Conservation (phyloP, 2,797 vertebrate species). For the Hipposideros larvatus region DNA sequence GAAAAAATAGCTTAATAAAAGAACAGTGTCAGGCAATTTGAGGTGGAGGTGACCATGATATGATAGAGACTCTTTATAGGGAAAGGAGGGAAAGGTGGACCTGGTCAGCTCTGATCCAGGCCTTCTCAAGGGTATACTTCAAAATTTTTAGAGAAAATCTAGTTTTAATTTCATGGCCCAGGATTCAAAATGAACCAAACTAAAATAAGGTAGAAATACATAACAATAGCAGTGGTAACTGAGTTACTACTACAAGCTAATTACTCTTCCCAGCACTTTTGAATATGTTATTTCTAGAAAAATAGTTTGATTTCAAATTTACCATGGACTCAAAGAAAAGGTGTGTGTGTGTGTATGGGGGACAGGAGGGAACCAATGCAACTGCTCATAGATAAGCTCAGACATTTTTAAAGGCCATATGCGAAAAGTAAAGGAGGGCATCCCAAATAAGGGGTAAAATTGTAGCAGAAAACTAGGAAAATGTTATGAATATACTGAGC, state of each 20-base stretch:
- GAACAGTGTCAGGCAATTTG: not conserved
- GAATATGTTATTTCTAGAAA: slow-evolving; percentile 29
- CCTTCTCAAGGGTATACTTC: not conserved
- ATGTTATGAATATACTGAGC: not conserved
- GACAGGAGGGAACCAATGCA: accelerated
- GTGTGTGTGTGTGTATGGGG: too few species aligned
- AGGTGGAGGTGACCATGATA: not conserved
- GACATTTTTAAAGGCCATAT: slow-evolving; percentile 10
- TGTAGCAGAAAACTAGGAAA: not conserved
- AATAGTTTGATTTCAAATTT: not conserved
- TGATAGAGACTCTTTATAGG: not conserved
- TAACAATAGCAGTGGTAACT: not conserved
- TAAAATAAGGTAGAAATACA: slow-evolving; percentile 3
- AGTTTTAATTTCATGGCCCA: not conserved
- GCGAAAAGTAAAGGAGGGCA: not conserved
- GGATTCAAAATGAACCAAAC: not conserved
- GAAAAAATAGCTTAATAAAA: not conserved
- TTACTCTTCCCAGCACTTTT: not conserved
- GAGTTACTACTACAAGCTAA: not conserved
- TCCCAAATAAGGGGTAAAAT: not conserved
- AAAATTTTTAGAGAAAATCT: not conserved
- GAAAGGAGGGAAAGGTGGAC: not conserved
- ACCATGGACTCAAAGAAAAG: not conserved
- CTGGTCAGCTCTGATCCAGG: not conserved
- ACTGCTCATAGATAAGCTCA: not conserved